Conservation (phyloP, 2,888 invertebrate species). For the Heliconius cydno region DNA sequence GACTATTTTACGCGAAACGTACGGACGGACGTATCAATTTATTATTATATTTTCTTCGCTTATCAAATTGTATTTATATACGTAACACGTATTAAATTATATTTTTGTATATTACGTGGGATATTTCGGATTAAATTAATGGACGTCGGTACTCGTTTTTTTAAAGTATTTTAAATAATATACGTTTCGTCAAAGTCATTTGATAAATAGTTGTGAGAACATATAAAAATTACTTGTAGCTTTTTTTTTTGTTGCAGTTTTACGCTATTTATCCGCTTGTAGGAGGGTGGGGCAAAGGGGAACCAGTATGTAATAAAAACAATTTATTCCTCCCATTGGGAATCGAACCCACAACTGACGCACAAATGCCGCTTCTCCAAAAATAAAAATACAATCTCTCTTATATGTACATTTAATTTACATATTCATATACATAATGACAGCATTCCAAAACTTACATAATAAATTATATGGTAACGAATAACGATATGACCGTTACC, state of each 20-base stretch:
- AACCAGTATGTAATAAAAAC: too few species aligned
- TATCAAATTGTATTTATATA: slow-evolving; percentile 32
- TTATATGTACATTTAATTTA: slow-evolving; percentile 1
- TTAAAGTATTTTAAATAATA: background rate
- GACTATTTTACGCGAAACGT: slow-evolving; percentile 28
- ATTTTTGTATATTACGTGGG: slow-evolving; percentile 12
- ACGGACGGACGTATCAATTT: slow-evolving; percentile 24
- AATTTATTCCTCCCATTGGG: too few species aligned
- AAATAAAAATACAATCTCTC: background rate
- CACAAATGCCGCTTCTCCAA: too few species aligned
- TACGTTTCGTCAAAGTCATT: too few species aligned
- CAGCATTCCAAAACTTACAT: slow-evolving; percentile 3
- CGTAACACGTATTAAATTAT: slow-evolving; percentile 23
- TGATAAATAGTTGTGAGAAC: too few species aligned
- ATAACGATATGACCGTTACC: slow-evolving; percentile 6
- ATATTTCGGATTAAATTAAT: slow-evolving; percentile 8
- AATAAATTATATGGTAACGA: background rate
- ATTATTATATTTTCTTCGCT: slow-evolving; percentile 26
- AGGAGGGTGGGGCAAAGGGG: too few species aligned
- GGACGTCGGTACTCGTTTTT: background rate
- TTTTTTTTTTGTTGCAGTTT: background rate
- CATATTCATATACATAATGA: slow-evolving; percentile 12
- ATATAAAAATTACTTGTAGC: too few species aligned
- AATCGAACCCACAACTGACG: too few species aligned
- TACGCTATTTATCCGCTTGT: too few species aligned